Base-by-base conservation (phyloP, 2,797 vertebrate species). In the Neosilurus mollespiculum region DNA sequence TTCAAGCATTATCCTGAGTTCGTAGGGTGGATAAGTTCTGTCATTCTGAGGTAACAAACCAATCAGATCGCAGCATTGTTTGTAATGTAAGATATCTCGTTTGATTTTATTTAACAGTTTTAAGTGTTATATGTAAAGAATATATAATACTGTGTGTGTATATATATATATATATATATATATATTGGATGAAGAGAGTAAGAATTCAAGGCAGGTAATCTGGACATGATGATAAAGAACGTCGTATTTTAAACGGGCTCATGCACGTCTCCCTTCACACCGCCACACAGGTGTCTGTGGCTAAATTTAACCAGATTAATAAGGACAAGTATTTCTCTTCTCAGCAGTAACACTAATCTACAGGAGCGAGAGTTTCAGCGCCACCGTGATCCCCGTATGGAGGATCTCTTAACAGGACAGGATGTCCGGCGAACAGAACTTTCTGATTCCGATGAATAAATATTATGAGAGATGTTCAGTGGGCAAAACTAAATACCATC, bases 141-240 rank as follows among this genome's bases (percentile, higher is more conserved):
- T n/a, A n/a, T n/a, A n/a, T n/a, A n/a, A n/a, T n/a, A n/a, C n/a
- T n/a, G n/a, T n/a, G n/a, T n/a, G n/a, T n/a, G n/a, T n/a, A n/a
- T n/a, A n/a, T n/a, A n/a, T n/a, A n/a, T n/a, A n/a, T n/a, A n/a
- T n/a, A n/a, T n/a, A n/a, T n/a, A n/a, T n/a, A n/a, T n/a, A n/a
- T n/a, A n/a, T n/a, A n/a, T n/a, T n/a, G n/a, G n/a, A n/a, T n/a
- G 56, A 8, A 61, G 43, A 0, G 2, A 30, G 56, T 56, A 56
- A 75, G 6, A n/a, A 71, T 51, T 34, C 24, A 16, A 7, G 43
- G 51, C 69, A 51, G 69, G 51, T 61, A 34, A 77, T 58, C 43
- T 43, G 75, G 75, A 77, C 58, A 62, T 30, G 75, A 26, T 51
- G 34, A 49, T 24, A 18, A 62, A 78, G 58, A 77, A 22, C 20